Conservation (phyloP, 2,113 vertebrate species). For the Andinoacara biseriatus region DNA sequence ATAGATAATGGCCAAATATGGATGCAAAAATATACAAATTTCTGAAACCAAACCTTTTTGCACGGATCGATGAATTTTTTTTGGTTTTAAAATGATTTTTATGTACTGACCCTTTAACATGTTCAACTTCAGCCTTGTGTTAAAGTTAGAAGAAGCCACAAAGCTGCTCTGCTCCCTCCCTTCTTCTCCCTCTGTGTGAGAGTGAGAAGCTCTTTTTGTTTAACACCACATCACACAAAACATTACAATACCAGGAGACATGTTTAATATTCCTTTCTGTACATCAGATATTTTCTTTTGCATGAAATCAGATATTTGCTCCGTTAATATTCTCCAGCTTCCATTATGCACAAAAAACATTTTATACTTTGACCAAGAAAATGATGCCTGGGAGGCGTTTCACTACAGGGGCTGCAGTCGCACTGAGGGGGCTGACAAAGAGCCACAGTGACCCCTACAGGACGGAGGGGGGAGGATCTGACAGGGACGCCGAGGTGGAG, state of each 20-base stretch:
- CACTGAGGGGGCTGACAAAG: slow-evolving; percentile 42
- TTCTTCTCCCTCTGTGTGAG: not conserved
- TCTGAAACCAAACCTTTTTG: not conserved
- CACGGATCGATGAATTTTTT: not conserved
- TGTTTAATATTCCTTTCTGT: slow-evolving; percentile 73
- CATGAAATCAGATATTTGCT: slow-evolving; percentile 78
- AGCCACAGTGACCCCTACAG: slow-evolving; percentile 80
- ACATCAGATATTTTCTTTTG: slow-evolving; percentile 78
- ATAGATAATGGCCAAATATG: not conserved
- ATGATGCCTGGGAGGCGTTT: slow-evolving; percentile 74
- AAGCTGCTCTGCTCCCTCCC: not conserved
- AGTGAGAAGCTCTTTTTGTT: slow-evolving; percentile 50
- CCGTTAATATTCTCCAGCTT: slow-evolving; percentile 75
- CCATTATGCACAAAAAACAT: slow-evolving; percentile 75
- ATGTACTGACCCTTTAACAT: slow-evolving; percentile 15
- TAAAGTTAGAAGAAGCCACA: not conserved
- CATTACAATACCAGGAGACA: slow-evolving; percentile 60
- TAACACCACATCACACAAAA: slow-evolving; percentile 45
- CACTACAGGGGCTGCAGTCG: slow-evolving; percentile 30
- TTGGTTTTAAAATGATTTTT: not conserved
- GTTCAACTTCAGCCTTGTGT: not conserved
- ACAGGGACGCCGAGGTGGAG: not conserved
- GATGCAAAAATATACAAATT: not conserved
- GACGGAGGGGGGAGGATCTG: not conserved
- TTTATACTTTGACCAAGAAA: slow-evolving; percentile 80